phyloP scores from a whole-genome alignment of 2,113 vertebrate species.

The Vicugna pacos region DNA sequence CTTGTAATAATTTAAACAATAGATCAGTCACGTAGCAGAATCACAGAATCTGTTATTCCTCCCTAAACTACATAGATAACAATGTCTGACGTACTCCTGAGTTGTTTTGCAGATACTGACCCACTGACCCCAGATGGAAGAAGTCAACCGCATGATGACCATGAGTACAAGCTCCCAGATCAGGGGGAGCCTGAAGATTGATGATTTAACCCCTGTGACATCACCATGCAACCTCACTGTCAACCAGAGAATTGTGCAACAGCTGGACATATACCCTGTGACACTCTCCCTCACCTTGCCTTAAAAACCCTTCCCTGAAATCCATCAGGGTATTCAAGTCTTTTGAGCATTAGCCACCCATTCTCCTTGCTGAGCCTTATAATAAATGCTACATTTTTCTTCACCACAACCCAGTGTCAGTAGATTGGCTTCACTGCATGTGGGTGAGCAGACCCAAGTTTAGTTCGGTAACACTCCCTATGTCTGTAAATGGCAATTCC shows the following conservation, averaged over 20 bases:
- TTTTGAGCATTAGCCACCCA: background rate
- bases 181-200: background rate
- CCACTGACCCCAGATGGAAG: background rate
- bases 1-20: background rate
- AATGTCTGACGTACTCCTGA: background rate
- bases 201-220: background rate
- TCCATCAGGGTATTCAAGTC: rapidly evolving
- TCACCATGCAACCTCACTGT: background rate
- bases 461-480: background rate
- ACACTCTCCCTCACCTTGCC: background rate
- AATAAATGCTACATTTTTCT: background rate
- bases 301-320: background rate
- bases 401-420: background rate
- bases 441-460: background rate
- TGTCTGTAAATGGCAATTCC: background rate
- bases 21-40: background rate
- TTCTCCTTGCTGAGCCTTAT: background rate
- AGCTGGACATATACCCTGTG: background rate
- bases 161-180: background rate
- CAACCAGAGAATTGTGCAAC: background rate
- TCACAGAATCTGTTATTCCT: background rate
- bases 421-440: background rate
- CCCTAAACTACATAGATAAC: background rate
- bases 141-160: background rate
- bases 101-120: background rate